These are phyloP conservation scores for Xenentodon cancila DNA, from an alignment of 2,797 vertebrate genomes.

Conservation along the genomic window DNA sequence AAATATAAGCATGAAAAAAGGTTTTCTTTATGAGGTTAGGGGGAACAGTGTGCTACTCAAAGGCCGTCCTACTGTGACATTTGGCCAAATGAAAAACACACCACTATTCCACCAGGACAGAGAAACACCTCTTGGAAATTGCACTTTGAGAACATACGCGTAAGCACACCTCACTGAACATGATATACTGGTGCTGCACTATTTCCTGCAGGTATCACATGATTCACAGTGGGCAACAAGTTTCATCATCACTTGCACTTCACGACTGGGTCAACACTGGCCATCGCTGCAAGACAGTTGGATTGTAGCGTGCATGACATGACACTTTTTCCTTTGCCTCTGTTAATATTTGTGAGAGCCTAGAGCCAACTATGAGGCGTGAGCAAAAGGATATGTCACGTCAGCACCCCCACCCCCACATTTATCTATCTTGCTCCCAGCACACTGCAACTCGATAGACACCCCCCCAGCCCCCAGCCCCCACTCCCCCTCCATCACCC, in stretches of 20 bases:
- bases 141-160: no score
- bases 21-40: no score
- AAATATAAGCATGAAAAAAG: no score
- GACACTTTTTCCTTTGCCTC: constrained; percentile 47
- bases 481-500: constrained; percentile 23
- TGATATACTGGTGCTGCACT: constrained; percentile 25
- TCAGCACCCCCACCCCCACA: not conserved
- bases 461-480: constrained; percentile 39
- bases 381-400: constrained; percentile 21
- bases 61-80: no score
- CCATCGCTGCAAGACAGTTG: constrained; percentile 11
- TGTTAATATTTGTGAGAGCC: constrained; percentile 65
- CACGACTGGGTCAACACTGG: constrained; percentile 11
- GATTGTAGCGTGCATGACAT: constrained; percentile 35
- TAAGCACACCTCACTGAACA: constrained; percentile 21
- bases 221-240: constrained; percentile 13
- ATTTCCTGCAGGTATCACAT: constrained; percentile 25
- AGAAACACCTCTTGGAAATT: no score
- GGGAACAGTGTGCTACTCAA: no score
- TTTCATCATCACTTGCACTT: constrained; percentile 7
- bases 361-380: constrained; percentile 35
- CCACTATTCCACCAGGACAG: constrained; percentile 2
- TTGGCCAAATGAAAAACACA: constrained; percentile 6
- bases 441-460: constrained; percentile 59
- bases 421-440: constrained; percentile 41